These are phyloP conservation scores for Sterna hirundo DNA, from an alignment of 2,113 vertebrate species.

Conservation along the genomic window DNA sequence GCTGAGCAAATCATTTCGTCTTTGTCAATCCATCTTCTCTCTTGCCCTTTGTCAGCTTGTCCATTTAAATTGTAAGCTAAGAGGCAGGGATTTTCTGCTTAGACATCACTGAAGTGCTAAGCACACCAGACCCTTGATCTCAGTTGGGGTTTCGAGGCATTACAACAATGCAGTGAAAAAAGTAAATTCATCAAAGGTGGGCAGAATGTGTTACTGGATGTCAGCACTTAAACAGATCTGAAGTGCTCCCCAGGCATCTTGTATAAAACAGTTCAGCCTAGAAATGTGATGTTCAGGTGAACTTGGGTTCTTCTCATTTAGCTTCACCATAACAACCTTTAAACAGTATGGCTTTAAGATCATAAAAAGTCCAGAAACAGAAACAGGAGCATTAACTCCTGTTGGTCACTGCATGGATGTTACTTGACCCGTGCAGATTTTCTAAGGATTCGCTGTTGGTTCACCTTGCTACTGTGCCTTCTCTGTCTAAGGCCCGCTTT, in stretches of 20 bases:
- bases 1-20: not conserved
- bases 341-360: not conserved
- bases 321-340: not conserved
- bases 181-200: not conserved
- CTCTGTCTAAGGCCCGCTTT: not conserved
- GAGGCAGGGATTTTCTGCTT: conserved; percentile 1
- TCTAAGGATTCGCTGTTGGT: not conserved
- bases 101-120: not conserved
- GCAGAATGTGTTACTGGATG: not conserved
- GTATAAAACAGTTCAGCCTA: not conserved
- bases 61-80: conserved; percentile 8
- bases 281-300: not conserved
- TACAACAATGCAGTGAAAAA: not conserved
- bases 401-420: not conserved
- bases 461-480: not conserved
- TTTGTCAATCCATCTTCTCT: not conserved
- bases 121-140: conserved; percentile 1
- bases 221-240: not conserved
- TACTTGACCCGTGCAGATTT: not conserved
- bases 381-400: not conserved
- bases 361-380: not conserved
- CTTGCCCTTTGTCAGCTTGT: not conserved
- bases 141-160: not conserved
- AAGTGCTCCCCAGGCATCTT: not conserved
- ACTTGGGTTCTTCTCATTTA: not conserved